Evolutionary conservation across 2,113 vertebrate species (phyloP), one percentile per base, ranked within the genome.

Genomic region (Columbina picui): DNA sequence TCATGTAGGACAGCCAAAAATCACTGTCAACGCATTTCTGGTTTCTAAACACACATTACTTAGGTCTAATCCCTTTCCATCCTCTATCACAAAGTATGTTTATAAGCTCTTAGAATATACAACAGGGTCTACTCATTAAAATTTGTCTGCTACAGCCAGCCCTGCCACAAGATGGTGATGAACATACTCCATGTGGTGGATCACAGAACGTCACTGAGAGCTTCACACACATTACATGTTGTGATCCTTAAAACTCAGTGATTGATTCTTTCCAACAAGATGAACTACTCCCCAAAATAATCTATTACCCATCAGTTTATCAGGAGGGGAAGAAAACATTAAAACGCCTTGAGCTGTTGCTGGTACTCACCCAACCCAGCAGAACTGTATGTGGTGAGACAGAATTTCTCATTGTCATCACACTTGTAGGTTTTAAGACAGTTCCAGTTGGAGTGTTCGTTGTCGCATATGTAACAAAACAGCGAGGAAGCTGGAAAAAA

Each of bases 391-490:
- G 93, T 95, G 65, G 95, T 97, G 2, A 0, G 36, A 12, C 96
- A 97, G 61, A 1, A 96, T 6, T 95, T 96, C 80, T 96, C 93
- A 26, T 94, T 23, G 19, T 96, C 89, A 4, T 94, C 89, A 53
- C 96, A 97, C 89, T 67, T 97, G 81, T 96, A 97, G 60, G 64
- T 91, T 26, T 71, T 94, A 45, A 97, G 19, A 30, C 96, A 97
- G 93, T 97, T 97, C 96, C 93, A 94, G 87, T 95, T 96, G 87
- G 95, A 96, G 69, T 96, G 95, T 17, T 97, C 96, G 0, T 95
- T 96, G 0, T 97, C 91, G 4, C 96, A 97, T 0, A 1, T 16
- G 61, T 97, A 97, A 61, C 96, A 97, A 3, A 97, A 95, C 32
- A 96, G 77, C 0, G 94, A 97, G 81, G 93, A 97, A 60, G 61